Percentiles rank a stretch among this genome's conserved stretches.
These are phyloP conservation scores for Nyctibius grandis DNA, from an alignment of 2,797 vertebrate genomes.

Conservation along the genomic window DNA sequence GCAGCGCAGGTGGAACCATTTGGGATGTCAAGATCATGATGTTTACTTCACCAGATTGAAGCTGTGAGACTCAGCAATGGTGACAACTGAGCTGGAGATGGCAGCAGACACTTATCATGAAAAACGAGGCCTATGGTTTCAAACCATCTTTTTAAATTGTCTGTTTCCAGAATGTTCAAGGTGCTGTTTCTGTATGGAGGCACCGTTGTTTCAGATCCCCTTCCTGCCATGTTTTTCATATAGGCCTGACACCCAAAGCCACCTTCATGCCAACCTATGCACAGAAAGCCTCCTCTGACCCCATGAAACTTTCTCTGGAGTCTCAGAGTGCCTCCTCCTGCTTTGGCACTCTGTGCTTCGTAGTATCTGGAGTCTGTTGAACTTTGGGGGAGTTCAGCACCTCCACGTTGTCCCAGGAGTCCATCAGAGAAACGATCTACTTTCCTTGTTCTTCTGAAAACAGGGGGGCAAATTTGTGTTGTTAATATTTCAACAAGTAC, in stretches of 20 bases:
- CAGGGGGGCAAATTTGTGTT: rapidly evolving
- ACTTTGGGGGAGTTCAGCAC: background rate
- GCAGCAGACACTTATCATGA: slow-evolving; percentile 40
- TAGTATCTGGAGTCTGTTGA: background rate
- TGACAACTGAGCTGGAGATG: slow-evolving; percentile 48
- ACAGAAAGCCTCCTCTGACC: background rate
- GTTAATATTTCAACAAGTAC: background rate
- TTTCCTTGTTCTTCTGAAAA: background rate
- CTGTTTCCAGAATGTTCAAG: background rate
- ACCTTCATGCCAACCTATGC: rapidly evolving
- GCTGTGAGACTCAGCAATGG: background rate
- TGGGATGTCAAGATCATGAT: background rate
- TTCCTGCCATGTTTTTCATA: background rate
- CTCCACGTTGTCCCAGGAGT: background rate
- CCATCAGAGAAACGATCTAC: background rate
- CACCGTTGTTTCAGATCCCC: background rate
- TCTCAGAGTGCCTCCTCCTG: background rate
- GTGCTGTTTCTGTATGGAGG: background rate
- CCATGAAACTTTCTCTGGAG: background rate
- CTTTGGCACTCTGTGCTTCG: background rate
- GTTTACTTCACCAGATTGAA: background rate
- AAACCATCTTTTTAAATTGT: background rate
- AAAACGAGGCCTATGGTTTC: background rate
- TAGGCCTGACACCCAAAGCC: background rate
- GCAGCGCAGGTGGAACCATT: background rate